Base-by-base conservation (phyloP, 2,888 invertebrate genomes). In the Carterocephalus palaemon region DNA sequence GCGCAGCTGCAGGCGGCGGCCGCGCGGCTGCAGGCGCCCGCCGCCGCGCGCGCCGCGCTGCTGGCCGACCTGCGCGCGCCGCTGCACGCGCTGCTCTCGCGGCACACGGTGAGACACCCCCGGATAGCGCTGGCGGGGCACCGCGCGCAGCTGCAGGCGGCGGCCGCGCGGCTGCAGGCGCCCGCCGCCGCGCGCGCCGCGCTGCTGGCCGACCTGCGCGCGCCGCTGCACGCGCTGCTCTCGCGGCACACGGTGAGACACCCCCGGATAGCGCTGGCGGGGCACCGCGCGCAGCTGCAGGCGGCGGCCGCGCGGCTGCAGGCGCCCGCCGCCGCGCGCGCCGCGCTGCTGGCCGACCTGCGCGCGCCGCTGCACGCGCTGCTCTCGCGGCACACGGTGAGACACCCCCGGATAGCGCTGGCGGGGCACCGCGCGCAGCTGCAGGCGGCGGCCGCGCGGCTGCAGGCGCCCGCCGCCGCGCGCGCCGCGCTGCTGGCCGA, bases 231-330 rank as follows among this genome's bases (percentile, higher is more conserved):
- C 3, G 52, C 41, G 39, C 38, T 46, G 48, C 33, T 51, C 20
- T 38, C 45, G 4, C 32, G 51, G n/a, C 33, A 49, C 28, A 52
- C 53, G 29, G 53, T 49, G 26, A 47, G 48, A 15, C 3, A 1
- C 19, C n/a, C 49, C 45, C 49, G 38, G 6, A 88, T 93, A 54
- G 87, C 82, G 86, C 16, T 93, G 13, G 76, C 79, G 10, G 38
- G 26, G 10, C 49, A 62, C 29, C 51, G 48, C 13, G 45, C 39
- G n/a, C n/a, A n/a, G n/a, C 52, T 53, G 6, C 88, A 42, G 19
- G 24, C 37, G 16, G 53, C 22, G 57, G 23, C 4, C 45, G 36
- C 1, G 88, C 90, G 56, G 88, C 85, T 20, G 46, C 39, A 23
- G 15, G 23, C 1, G 55, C 52, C 8, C 46, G 32, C 8, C 51